Evolutionary conservation across 2,888 invertebrate genomes (phyloP).

Genomic region (Mesodorylaimus sp.): DNA sequence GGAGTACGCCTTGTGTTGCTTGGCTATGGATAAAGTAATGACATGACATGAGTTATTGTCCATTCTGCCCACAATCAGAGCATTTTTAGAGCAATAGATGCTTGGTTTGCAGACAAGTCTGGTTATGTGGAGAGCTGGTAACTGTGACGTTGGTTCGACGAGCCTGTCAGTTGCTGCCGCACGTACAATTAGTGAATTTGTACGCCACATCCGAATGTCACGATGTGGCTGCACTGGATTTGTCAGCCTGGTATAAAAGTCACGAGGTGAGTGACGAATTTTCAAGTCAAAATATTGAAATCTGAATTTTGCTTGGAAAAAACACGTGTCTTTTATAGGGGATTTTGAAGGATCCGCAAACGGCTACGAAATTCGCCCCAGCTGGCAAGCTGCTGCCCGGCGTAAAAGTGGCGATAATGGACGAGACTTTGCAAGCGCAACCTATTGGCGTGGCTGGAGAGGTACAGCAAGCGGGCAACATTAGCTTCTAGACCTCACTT

Average conservation of each 20-base stretch:
- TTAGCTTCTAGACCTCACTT: no score
- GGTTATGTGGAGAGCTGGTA: slow-evolving; percentile 35
- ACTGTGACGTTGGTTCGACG: slow-evolving; percentile 30
- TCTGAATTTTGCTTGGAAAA: no score
- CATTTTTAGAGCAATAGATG: no score
- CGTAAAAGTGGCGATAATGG: slow-evolving; percentile 26
- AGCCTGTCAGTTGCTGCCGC: slow-evolving; percentile 26
- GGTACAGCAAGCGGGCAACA: slow-evolving; percentile 20
- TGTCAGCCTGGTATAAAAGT: slow-evolving; percentile 27
- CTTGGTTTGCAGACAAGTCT: slow-evolving; percentile 13
- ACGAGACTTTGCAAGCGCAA: slow-evolving; percentile 21
- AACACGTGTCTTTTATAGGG: no score
- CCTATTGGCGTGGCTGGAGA: slow-evolving; percentile 31
- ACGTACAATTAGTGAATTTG: slow-evolving; percentile 30
- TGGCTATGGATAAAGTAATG: no score
- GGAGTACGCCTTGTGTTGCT: no score
- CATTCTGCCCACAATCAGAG: no score
- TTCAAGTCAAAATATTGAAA: no score
- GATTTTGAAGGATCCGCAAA: no score
- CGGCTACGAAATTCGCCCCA: slow-evolving; percentile 33
- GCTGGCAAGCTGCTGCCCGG: slow-evolving; percentile 27
- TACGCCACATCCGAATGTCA: slow-evolving; percentile 35
- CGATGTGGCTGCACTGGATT: slow-evolving; percentile 30
- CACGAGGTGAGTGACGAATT: no score
- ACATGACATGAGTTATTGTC: no score